Percentiles rank a stretch among this genome's conserved stretches.
phyloP scores from a whole-genome alignment of 2,113 vertebrate genomes.

The Microcebus griseorufus region DNA sequence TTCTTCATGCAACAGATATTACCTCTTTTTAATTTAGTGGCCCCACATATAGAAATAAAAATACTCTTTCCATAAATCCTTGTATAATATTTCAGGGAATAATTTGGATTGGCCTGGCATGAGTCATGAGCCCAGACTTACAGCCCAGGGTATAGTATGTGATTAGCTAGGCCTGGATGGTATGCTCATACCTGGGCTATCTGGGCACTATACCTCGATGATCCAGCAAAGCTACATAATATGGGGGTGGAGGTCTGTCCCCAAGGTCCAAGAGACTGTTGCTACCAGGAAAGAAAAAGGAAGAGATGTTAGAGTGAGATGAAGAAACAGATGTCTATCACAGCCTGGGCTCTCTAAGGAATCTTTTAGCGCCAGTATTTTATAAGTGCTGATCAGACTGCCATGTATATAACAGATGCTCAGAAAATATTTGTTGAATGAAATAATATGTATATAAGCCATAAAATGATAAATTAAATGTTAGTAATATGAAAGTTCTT shows the following conservation, averaged over 20 bases:
- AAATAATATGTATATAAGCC: not conserved
- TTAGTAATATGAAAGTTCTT: not conserved
- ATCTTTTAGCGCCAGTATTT: not conserved
- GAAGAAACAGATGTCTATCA: not conserved
- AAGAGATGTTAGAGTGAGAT: not conserved
- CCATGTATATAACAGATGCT: not conserved
- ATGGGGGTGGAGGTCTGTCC: not conserved
- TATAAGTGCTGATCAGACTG: not conserved
- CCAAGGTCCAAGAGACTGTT: not conserved
- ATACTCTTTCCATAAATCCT: not conserved
- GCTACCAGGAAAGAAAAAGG: not conserved
- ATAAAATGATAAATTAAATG: constrained; percentile 14
- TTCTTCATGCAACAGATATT: not conserved
- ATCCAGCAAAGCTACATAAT: not conserved
- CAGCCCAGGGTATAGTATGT: not conserved
- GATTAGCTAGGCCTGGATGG: not conserved
- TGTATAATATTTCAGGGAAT: not conserved
- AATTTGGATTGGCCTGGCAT: not conserved
- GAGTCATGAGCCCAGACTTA: not conserved
- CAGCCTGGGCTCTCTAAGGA: not conserved
- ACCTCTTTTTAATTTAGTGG: not conserved
- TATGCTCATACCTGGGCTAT: not conserved
- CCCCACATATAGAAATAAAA: not conserved
- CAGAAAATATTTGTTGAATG: not conserved
- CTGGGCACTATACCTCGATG: not conserved